These are phyloP conservation scores for Sebastes itinus DNA, from an alignment of 2,797 vertebrate species.

Conservation along the genomic window DNA sequence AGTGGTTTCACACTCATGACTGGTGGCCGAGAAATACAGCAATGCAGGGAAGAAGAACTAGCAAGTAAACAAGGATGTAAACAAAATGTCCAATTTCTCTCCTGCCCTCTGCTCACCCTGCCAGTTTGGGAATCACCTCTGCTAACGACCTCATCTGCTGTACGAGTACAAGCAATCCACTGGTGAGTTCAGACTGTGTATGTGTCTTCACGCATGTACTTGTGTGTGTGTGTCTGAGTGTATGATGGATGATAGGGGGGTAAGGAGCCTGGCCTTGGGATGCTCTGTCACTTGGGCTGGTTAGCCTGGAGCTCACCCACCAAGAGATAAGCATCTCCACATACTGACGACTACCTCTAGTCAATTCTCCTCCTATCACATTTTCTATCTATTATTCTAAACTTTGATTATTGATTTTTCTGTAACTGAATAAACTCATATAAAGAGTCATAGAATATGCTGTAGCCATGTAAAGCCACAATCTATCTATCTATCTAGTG, in stretches of 20 bases:
- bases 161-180: constrained; percentile 7
- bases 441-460: not conserved
- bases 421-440: not conserved
- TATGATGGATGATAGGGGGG: constrained; percentile 61
- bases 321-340: not conserved
- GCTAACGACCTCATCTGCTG: constrained; percentile 23
- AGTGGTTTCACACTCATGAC: not conserved
- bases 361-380: not conserved
- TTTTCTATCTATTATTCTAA: not conserved
- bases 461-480: not conserved
- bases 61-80: not conserved
- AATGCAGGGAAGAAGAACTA: not conserved
- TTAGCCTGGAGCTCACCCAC: constrained; percentile 44
- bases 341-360: not conserved
- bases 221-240: constrained; percentile 33
- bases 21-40: not conserved
- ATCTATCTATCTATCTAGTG: not conserved
- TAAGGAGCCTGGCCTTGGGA: constrained; percentile 20
- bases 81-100: not conserved
- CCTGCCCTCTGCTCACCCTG: not conserved
- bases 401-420: not conserved
- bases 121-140: not conserved
- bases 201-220: constrained; percentile 11
- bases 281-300: constrained; percentile 29
- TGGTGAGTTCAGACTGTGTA: constrained; percentile 9